A percentile compares a stretch with the other conserved stretches of the same genome.
Evolutionary conservation across 92 coral and sea anemone genomes (phyloP).

Genomic region (Siderastrea siderea): DNA sequence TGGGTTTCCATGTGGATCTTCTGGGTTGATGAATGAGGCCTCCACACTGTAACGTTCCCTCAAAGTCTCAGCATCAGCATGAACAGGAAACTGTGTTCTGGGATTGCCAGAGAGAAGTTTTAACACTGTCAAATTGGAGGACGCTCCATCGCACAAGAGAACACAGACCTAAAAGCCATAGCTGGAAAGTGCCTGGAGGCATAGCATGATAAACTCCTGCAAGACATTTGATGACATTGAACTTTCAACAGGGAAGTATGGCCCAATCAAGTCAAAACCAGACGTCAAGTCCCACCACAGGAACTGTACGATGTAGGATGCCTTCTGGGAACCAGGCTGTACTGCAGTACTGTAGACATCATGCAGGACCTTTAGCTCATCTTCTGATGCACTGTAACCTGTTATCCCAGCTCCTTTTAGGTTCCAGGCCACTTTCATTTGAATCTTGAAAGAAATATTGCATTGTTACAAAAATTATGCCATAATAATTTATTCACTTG

Average conservation of each 20-base stretch:
- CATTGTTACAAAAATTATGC: too few species aligned
- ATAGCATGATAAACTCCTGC: too few species aligned
- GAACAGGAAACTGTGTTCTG: constrained; percentile 1
- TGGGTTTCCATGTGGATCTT: neutral
- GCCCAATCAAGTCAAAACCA: constrained; percentile 15
- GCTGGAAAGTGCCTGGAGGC: neutral
- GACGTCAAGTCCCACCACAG: constrained; percentile 18
- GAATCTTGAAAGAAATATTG: constrained; percentile 13
- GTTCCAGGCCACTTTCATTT: constrained; percentile 52
- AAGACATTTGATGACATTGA: neutral
- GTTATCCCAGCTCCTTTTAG: constrained; percentile 50
- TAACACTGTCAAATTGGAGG: constrained; percentile 3
- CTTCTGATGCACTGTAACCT: constrained; percentile 28
- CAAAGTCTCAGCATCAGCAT: neutral
- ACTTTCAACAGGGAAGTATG: neutral
- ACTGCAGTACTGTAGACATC: constrained; percentile 33
- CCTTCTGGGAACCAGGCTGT: constrained; percentile 27
- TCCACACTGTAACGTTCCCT: neutral
- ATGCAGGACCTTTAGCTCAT: constrained; percentile 29
- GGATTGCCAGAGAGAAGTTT: constrained; percentile 8
- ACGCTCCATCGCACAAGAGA: neutral
- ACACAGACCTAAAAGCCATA: neutral
- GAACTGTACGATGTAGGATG: neutral
- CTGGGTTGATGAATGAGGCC: neutral
- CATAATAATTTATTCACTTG: too few species aligned